Conservation (phyloP, 1,140 invertebrate species). For the Solenopsis invicta region DNA sequence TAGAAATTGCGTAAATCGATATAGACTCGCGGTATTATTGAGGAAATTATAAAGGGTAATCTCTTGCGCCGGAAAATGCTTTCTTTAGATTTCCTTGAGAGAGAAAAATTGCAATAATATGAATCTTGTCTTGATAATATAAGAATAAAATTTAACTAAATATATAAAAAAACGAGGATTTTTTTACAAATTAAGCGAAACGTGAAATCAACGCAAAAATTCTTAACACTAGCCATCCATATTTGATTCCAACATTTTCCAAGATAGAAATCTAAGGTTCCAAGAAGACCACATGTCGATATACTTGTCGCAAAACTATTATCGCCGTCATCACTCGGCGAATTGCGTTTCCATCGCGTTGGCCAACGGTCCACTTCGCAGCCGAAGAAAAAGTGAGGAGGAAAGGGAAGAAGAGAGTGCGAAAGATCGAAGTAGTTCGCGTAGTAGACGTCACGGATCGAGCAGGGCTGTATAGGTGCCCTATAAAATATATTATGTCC, state of each 20-base stretch:
- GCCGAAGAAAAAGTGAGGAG: not conserved
- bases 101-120: constrained; percentile 22
- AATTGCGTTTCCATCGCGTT: not conserved
- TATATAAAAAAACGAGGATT: not conserved
- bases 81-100: constrained; percentile 48
- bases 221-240: not conserved
- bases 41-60: constrained; percentile 52
- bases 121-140: not conserved
- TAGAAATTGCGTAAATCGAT: constrained; percentile 49
- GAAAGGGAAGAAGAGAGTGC: not conserved
- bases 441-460: not conserved
- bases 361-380: not conserved
- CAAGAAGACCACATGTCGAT: not conserved
- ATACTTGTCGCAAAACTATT: not conserved
- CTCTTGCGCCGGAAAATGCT: constrained; percentile 23
- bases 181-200: not conserved
- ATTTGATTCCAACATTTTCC: not conserved
- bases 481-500: constrained; percentile 81
- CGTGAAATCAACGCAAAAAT: not conserved
- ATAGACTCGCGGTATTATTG: constrained; percentile 38
- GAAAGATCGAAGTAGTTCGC: constrained; percentile 35
- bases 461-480: constrained; percentile 35
- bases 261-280: not conserved
- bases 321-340: not conserved
- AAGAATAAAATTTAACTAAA: constrained; percentile 4